Evolutionary conservation across 2,797 vertebrate genomes (phyloP), one percentile per base, ranked within the genome.

Genomic region (Xyrichtys novacula): DNA sequence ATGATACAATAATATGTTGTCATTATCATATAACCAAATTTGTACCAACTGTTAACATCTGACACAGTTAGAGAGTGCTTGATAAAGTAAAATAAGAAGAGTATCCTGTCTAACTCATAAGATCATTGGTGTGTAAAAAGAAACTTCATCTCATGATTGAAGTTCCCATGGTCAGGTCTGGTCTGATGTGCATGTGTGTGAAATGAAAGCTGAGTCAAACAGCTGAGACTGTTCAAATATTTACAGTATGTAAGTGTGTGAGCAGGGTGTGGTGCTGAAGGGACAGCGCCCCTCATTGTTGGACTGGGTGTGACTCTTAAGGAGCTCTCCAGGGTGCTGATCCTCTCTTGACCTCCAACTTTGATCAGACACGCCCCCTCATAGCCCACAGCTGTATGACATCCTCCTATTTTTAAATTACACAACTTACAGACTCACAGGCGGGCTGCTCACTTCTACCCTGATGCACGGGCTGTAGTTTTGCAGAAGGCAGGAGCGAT

Each of bases 201-300:
- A 42, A 11, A n/a, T n/a, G n/a, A n/a, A n/a, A n/a, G n/a, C n/a
- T 32, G 19, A 32, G 40, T n/a, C 43, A 7, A 16, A 43, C 26
- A 48, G 19, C 56, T 60, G 39, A 19, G 16, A 16, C 25, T 47
- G 3, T 6, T 38, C 3, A 48, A 14, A 25, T 11, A 9, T 29
- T n/a, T 4, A 22, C 25, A 23, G 48, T 16, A 10, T 50, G 71
- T 26, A 43, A 7, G 29, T 50, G 43, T 42, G 44, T 16, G 43
- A 32, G 25, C 26, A 17, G 66, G 46, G 70, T 16, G 55, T 76
- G 90, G 93, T 93, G 90, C 93, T 94, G 94, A 93, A 90, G 17
- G 88, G 89, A 94, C 91, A 95, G 93, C 92, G 84, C 87, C 90
- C 84, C 55, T 73, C 60, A 76, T 59, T 75, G 85, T 72, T 42